These are phyloP conservation scores for Diplosoma virens DNA, from an alignment of 23 tunicate species.

Conservation along the genomic window DNA sequence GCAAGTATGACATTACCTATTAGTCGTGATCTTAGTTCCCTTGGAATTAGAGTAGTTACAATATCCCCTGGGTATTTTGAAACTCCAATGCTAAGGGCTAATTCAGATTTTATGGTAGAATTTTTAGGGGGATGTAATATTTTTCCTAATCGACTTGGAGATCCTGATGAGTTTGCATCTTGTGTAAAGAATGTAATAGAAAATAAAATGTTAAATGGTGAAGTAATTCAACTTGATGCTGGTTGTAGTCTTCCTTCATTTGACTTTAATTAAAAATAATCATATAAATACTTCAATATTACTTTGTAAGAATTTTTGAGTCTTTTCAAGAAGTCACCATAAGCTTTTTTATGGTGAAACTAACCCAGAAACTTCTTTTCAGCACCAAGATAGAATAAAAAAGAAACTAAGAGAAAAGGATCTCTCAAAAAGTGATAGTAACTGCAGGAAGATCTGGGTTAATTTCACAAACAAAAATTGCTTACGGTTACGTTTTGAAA, in stretches of 20 bases:
- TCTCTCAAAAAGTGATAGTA: too few species aligned
- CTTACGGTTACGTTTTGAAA: too few species aligned
- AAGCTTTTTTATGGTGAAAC: too few species aligned
- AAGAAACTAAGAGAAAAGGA: too few species aligned
- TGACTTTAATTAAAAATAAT: not conserved
- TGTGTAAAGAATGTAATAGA: constrained; percentile 62
- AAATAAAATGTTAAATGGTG: constrained; percentile 95
- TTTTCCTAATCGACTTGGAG: constrained; percentile 89
- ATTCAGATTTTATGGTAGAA: constrained; percentile 33
- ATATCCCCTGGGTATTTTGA: constrained; percentile 91
- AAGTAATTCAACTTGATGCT: constrained; percentile 77
- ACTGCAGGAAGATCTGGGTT: too few species aligned
- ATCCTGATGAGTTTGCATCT: constrained; percentile 68
- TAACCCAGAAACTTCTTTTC: too few species aligned
- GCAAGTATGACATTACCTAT: constrained; percentile 88
- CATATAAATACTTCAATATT: too few species aligned
- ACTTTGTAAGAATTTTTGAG: too few species aligned
- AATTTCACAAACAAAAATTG: too few species aligned
- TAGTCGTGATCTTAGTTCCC: constrained; percentile 67
- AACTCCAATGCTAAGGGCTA: constrained; percentile 35
- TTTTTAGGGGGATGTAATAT: constrained; percentile 37
- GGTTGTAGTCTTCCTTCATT: constrained; percentile 29
- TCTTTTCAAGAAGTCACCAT: too few species aligned
- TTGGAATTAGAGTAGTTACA: constrained; percentile 74
- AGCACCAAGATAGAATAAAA: too few species aligned